Percentiles rank a stretch among this genome's conserved stretches.
Conservation (phyloP, 2,888 invertebrate genomes). For the Caenorhabditis japonica region DNA sequence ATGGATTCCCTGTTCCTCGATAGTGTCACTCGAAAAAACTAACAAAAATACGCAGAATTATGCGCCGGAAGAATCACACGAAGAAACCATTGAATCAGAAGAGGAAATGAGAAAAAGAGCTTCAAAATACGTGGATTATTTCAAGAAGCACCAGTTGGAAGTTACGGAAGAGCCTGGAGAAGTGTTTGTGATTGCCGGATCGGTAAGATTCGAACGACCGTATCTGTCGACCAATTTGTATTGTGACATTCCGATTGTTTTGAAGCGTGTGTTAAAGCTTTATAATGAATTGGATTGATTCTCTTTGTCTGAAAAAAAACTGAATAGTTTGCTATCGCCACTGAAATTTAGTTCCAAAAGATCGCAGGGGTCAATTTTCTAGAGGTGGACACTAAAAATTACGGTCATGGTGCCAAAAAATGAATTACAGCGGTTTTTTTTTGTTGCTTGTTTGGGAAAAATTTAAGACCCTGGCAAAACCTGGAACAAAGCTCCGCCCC, state of each 20-base stretch:
- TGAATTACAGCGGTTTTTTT: too few relatives aligned
- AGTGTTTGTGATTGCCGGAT: conserved; percentile 21
- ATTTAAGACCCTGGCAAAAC: too few relatives aligned
- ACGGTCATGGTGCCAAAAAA: too few relatives aligned
- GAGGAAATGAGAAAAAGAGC: conserved; percentile 20
- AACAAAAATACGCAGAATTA: not conserved
- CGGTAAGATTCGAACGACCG: conserved; percentile 47
- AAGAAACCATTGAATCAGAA: conserved; percentile 1
- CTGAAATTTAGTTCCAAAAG: too few relatives aligned
- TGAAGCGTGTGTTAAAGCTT: conserved; percentile 52
- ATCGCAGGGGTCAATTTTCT: too few relatives aligned
- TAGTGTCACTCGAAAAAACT: conserved; percentile 5
- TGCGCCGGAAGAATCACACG: not conserved
- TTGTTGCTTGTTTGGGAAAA: too few relatives aligned
- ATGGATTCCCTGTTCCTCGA: conserved; percentile 32
- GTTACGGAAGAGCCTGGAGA: conserved; percentile 24
- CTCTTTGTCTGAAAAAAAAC: too few relatives aligned
- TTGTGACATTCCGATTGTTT: conserved; percentile 61
- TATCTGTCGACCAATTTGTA: conserved; percentile 50
- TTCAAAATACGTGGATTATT: conserved; percentile 23
- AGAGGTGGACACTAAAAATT: too few relatives aligned
- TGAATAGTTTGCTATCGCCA: too few relatives aligned
- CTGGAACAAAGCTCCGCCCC: too few relatives aligned
- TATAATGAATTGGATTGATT: conserved; percentile 23
- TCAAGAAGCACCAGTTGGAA: conserved; percentile 33